Conservation (phyloP, 92 coral and sea anemone genomes). For the Porites lobata region DNA sequence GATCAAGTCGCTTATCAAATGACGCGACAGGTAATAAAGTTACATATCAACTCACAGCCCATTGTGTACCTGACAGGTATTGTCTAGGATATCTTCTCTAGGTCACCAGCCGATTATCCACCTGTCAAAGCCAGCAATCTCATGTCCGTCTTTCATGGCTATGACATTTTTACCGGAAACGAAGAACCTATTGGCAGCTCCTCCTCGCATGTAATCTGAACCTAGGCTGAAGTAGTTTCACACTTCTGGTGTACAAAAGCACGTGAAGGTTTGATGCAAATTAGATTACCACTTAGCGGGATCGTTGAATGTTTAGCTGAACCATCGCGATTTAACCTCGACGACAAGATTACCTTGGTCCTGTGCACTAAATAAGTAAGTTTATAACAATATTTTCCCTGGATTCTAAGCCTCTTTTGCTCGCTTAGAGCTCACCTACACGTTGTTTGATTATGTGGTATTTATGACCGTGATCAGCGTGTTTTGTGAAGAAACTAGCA, state of each 20-base stretch:
- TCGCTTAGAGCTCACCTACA: too few relatives aligned
- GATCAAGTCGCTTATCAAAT: conserved; percentile 15
- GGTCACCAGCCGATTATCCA: conserved; percentile 20
- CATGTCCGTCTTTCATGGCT: background rate
- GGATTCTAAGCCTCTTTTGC: background rate
- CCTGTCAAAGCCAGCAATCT: conserved; percentile 11
- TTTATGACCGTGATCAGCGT: background rate
- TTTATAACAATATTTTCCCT: background rate
- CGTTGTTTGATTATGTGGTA: background rate
- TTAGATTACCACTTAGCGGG: conserved; percentile 16
- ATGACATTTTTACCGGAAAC: conserved; percentile 35
- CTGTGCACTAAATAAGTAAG: background rate
- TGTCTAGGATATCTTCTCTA: conserved; percentile 22
- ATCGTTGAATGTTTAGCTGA: background rate
- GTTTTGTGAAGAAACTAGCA: conserved; percentile 26
- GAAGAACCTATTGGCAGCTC: background rate
- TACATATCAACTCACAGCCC: conserved; percentile 28
- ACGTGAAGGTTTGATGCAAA: conserved; percentile 11
- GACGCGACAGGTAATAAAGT: conserved; percentile 26
- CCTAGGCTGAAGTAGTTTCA: background rate
- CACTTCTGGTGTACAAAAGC: background rate
- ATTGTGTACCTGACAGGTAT: conserved; percentile 41
- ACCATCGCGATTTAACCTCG: background rate
- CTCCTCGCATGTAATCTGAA: conserved; percentile 26
- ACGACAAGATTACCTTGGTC: background rate